phyloP scores from a whole-genome alignment of 2,888 invertebrate genomes.

The Pediacus dermestoides region DNA sequence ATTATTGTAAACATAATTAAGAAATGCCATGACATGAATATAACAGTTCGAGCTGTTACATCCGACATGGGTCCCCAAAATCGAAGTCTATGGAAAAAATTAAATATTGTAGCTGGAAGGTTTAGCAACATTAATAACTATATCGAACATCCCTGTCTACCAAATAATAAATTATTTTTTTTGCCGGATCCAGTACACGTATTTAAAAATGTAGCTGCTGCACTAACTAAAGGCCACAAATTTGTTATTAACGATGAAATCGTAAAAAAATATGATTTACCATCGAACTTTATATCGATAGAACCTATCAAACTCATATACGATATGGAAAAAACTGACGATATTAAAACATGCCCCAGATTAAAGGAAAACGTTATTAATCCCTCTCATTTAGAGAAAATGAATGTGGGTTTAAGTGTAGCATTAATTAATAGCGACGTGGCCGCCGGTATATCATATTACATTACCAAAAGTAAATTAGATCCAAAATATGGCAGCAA shows the following conservation, averaged over 20 bases:
- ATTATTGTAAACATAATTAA: not conserved
- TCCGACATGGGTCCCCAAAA: conserved; percentile 12
- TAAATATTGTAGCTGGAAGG: conserved; percentile 3
- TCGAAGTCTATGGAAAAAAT: conserved; percentile 6
- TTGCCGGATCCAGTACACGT: conserved; percentile 16
- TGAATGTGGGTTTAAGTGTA: conserved; percentile 13
- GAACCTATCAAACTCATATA: conserved; percentile 8
- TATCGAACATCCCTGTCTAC: conserved; percentile 4
- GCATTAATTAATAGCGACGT: conserved; percentile 13
- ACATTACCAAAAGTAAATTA: conserved; percentile 8
- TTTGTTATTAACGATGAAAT: conserved; percentile 7
- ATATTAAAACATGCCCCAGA: conserved; percentile 14
- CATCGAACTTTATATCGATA: conserved; percentile 7
- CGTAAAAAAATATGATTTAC: conserved; percentile 12
- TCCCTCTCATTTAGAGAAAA: conserved; percentile 16
- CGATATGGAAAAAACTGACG: conserved; percentile 10
- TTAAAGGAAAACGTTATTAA: conserved; percentile 12
- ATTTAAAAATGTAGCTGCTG: conserved; percentile 16
- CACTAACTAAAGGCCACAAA: conserved; percentile 9
- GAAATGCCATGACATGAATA: conserved; percentile 1
- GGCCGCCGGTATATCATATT: conserved; percentile 11
- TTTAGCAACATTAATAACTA: conserved; percentile 5
- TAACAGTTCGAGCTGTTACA: conserved; percentile 4
- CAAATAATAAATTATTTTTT: conserved; percentile 14
- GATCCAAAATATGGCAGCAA: conserved; percentile 7